These are phyloP conservation scores for Electrona antarctica DNA, from an alignment of 2,113 vertebrate genomes.

Conservation along the genomic window DNA sequence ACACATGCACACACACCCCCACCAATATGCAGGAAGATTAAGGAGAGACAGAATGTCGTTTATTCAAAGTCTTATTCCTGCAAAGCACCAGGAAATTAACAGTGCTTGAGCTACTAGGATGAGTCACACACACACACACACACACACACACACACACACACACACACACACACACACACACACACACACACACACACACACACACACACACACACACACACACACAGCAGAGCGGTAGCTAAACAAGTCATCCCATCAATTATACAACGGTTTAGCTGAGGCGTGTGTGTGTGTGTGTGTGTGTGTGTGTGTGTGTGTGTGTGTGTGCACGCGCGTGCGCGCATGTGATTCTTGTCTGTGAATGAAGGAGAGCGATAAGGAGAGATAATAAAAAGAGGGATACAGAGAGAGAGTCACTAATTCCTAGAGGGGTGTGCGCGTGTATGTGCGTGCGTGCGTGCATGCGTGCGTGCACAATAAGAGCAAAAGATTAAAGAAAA, in stretches of 20 bases:
- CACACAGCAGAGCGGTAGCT: conserved; percentile 48
- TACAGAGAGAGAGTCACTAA: too few relatives aligned
- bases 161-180: conserved; percentile 8
- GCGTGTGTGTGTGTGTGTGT: neutral
- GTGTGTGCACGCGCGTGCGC: too few relatives aligned
- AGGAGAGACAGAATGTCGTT: conserved; percentile 4
- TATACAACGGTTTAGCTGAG: too few relatives aligned
- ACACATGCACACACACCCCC: too few relatives aligned
- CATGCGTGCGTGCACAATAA: conserved; percentile 5
- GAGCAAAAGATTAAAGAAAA: conserved; percentile 19
- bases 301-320: conserved; percentile 13
- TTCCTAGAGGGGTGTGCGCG: neutral
- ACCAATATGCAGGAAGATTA: too few relatives aligned
- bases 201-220: too few relatives aligned
- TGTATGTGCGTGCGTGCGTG: neutral
- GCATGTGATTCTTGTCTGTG: neutral
- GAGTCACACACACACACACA: conserved; percentile 56
- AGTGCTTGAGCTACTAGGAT: conserved; percentile 48
- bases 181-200: neutral
- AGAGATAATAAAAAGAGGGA: too few relatives aligned
- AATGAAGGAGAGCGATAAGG: too few relatives aligned
- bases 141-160: conserved; percentile 20
- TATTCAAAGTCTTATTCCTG: conserved; percentile 37
- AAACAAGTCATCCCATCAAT: conserved; percentile 9
- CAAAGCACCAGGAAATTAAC: conserved; percentile 54